Conservation (phyloP, 2,113 vertebrate genomes). For the Onychorhynchus coronatus region DNA sequence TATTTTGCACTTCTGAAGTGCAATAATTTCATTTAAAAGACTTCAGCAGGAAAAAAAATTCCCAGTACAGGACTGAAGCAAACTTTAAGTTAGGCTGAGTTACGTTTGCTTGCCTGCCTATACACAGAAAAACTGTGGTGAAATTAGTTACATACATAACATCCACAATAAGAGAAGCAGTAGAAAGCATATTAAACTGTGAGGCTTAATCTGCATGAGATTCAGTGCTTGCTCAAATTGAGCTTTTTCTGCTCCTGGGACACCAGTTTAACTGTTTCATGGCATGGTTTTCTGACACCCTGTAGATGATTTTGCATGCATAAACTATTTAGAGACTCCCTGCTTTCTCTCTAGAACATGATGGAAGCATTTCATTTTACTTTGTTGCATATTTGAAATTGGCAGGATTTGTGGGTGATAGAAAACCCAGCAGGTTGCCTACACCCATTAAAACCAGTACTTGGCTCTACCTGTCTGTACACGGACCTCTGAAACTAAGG, state of each 20-base stretch:
- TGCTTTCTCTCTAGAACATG: not conserved
- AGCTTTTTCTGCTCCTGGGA: not conserved
- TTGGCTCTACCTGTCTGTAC: not conserved
- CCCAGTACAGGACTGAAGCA: not conserved
- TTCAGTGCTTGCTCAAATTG: not conserved
- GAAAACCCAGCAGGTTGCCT: not conserved
- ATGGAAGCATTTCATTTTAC: not conserved
- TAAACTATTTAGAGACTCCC: not conserved
- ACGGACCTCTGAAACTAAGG: not conserved
- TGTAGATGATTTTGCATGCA: not conserved
- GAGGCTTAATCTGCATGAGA: not conserved
- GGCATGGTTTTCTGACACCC: not conserved
- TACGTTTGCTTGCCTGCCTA: not conserved
- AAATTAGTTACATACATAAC: not conserved
- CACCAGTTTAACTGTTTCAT: not conserved
- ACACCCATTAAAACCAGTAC: not conserved
- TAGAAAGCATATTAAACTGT: not conserved
- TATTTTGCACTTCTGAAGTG: not conserved
- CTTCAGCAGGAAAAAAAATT: not conserved
- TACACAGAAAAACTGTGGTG: not conserved
- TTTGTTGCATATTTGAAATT: not conserved
- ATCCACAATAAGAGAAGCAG: not conserved
- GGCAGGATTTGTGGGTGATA: not conserved
- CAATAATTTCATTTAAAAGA: not conserved
- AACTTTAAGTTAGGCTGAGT: not conserved